Evolutionary conservation across 1,140 invertebrate species (phyloP), one percentile per base, ranked within the genome.

Genomic region (Calliphora vicina): DNA sequence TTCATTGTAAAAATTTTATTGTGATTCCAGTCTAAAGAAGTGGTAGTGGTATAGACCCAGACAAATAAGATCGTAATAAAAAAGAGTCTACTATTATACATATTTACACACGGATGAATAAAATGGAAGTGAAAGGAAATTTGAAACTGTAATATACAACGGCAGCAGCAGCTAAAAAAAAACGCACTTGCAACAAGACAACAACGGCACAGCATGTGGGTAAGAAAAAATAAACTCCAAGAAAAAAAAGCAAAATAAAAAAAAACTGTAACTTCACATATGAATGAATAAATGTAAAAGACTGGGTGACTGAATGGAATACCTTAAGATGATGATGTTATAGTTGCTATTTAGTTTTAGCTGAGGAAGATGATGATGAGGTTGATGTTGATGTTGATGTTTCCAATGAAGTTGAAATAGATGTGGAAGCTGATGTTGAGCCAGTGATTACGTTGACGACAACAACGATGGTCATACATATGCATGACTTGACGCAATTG

Each of bases 401-500:
- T 57, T 2, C 50, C 15, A n/a, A 57, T 17, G 15, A 57, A 57
- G 50, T 57, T 57, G 15, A 57, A 57, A 57, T 57, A 3, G 12
- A 57, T 23, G 61, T 67, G 61, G 61, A 67, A 67, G 61, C 23
- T 67, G 61, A 25, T 67, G 61, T 67, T 67, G 23, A 17, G n/a
- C 61, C n/a, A 67, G 23, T 67, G 61, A 20, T 67, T 67, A 67
- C n/a, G 74, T 43, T 78, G 72, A 74, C 29, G 74, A 78, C 20
- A 23, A 35, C 27, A 76, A 23, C 25, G 74, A 45, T 78, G 74
- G 74, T 78, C 74, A 78, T 78, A 78, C 74, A 78, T 78, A 78
- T 78, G 74, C 74, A 78, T 78, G 74, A 78, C 74, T 78, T 78
- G 74, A 78, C 74, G 74, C 74, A 78, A 78, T 78, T 78, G 74